A percentile compares a stretch with the other conserved stretches of the same genome.
phyloP scores from a whole-genome alignment of 2,888 invertebrate species.

The Netelia fuscicornis region DNA sequence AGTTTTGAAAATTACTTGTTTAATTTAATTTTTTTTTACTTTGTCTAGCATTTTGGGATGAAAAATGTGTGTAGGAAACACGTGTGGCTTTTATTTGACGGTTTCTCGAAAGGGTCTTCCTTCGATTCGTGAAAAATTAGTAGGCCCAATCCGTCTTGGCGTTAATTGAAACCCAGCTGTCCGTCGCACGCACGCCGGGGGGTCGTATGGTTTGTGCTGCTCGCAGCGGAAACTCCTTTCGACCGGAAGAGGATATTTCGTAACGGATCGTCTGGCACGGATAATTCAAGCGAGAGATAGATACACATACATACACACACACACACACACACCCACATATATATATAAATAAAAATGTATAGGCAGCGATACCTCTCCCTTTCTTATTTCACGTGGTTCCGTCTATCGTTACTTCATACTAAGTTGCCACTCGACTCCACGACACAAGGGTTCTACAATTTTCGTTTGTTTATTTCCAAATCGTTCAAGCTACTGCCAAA shows the following conservation, averaged over 20 bases:
- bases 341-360: not conserved
- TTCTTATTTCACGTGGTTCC: not conserved
- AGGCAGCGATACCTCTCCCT: constrained; percentile 19
- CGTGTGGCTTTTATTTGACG: constrained; percentile 2
- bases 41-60: not conserved
- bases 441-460: not conserved
- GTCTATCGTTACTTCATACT: constrained; percentile 37
- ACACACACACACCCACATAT: too few species aligned
- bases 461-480: not conserved
- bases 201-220: constrained; percentile 25
- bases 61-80: not conserved
- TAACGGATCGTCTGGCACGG: constrained; percentile 61
- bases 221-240: not conserved
- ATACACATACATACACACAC: not conserved
- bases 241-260: constrained; percentile 64
- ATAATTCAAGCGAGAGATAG: constrained; percentile 49
- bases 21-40: not conserved
- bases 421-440: constrained; percentile 2
- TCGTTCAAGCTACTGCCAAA: not conserved
- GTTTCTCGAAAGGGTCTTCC: constrained; percentile 2
- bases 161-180: constrained; percentile 65
- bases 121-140: constrained; percentile 37
- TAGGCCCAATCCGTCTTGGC: constrained; percentile 22
- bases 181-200: constrained; percentile 30
- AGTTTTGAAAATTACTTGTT: too few species aligned